Base-by-base conservation (phyloP, 2,888 invertebrate species). In the Peribatodes rhomboidaria region DNA sequence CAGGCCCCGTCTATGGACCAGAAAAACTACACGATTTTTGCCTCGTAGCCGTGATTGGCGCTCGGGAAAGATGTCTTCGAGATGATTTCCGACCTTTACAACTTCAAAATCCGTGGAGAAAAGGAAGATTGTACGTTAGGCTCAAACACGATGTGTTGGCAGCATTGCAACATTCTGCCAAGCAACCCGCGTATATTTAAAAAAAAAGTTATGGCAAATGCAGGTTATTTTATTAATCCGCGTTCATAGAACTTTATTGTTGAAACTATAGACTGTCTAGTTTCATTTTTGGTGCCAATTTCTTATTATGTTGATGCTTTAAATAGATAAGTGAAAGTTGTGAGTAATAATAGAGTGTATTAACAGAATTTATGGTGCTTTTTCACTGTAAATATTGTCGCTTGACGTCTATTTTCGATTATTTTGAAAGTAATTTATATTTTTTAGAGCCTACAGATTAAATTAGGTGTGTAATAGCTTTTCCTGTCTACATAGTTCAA, bases 71-170 rank as follows among this genome's bases (percentile, higher is more conserved):
- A 64, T 98, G 99, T 80, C 94, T 99, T 7, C 93, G 98, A 4
- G 98, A 99, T 81, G 99, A 99, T 85, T 99, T 98, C 85, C 97
- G 97, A 78, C 98, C 98, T 0, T 93, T 99, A 18, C 97, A 98
- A 77, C 93, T 99, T 59, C 98, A 99, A 85, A 98, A 98, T 86
- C 99, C 99, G 0, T 99, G 99, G 99, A 96, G 97, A 70, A 98
- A 97, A 82, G 99, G 99, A 0, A 94, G 98, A 63, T 91, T 99
- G 67, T 99, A 98, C 87, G 98, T 99, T 2, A 94, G 99, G 55
- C 96, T 97, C 84, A 98, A 98, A 85, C 97, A 98, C 79, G 98
- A 98, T 79, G 96, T 98, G 3, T 90, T 98, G 49, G 98, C 98
- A 31, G 98, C 98, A 14, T 94, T 98, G 35, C 97, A 98, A 82